Evolutionary conservation across 1,140 invertebrate genomes (phyloP).

Genomic region (Drosophila novamexicana): DNA sequence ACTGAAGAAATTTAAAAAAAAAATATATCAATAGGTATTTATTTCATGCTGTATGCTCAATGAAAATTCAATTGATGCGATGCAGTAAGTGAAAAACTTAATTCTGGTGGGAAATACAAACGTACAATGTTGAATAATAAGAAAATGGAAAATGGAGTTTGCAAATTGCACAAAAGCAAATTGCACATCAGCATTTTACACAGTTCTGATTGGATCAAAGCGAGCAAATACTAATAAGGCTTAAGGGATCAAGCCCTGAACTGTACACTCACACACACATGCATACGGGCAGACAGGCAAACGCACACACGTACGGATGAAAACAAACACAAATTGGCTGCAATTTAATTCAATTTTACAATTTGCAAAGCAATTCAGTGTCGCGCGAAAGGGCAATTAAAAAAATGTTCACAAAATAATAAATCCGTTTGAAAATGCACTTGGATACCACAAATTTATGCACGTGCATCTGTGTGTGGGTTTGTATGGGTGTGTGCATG

Average conservation of each 20-base stretch:
- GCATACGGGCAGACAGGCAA: not conserved
- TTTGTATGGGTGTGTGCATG: not conserved
- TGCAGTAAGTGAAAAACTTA: conserved; percentile 6
- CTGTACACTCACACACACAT: not conserved
- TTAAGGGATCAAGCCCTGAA: conserved; percentile 38
- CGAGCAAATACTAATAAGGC: conserved; percentile 47
- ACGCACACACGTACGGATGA: not conserved
- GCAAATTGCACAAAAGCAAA: conserved; percentile 25
- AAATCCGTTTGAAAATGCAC: conserved; percentile 60
- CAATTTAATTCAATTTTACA: conserved; percentile 77
- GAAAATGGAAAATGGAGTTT: conserved; percentile 13
- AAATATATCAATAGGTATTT: not conserved
- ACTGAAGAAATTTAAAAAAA: not conserved
- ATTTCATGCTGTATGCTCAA: conserved; percentile 1
- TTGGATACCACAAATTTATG: conserved; percentile 28
- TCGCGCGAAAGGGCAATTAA: conserved; percentile 51
- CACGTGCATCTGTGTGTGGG: not conserved
- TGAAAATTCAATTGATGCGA: conserved; percentile 4
- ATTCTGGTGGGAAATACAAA: conserved; percentile 12
- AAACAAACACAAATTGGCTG: conserved; percentile 49
- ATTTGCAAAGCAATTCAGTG: conserved; percentile 48
- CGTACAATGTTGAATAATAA: not conserved
- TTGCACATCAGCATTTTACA: conserved; percentile 29
- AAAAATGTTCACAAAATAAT: conserved; percentile 73
- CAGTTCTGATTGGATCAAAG: conserved; percentile 23